Evolutionary conservation across 2,888 invertebrate species (phyloP), one percentile per base, ranked within the genome.

Genomic region (Heteromurus nitidus): DNA sequence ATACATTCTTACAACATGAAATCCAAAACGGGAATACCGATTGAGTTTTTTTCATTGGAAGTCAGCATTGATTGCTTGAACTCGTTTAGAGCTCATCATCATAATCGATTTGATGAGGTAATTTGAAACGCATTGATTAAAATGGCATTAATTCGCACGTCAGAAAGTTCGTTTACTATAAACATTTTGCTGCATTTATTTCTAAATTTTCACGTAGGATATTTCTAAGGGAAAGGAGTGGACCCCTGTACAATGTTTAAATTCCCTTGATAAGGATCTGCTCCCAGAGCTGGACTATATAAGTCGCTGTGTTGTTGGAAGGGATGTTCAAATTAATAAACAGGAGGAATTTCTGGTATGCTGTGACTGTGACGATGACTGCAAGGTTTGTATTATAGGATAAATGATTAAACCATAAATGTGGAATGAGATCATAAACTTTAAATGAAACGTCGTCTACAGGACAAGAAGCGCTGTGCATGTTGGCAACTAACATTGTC

Each of bases 281-380:
- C 96, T 97, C 0, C 94, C 95, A 88, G 94, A 94, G 88, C 94
- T 96, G 81, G 93, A 93, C 69, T 98, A 98, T 90, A 94, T 95
- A 82, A 95, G 94, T 2, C 92, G 93, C 87, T 91, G 97, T 2
- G 93, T 95, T 69, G 96, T 97, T 16, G 94, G 94, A 0, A 93
- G 95, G 75, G 96, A 95, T 7, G 97, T 98, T 0, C 91, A 94
- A 70, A 91, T 96, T 47, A 96, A 96, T 90, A 89, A 94, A 2
- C 95, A 97, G 90, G 92, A 93, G 0, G 93, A 94, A 72, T 98
- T 97, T 90, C 90, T 98, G 47, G 93, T 94, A 82, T 94, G 97
- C 60, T 98, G 98, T 88, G 95, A 96, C 89, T 98, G 98, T 86
- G 93, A 93, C 0, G 97, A 98, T 88, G 96, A 97, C 88, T 98